Evolutionary conservation across 1,140 invertebrate genomes (phyloP), one percentile per base, ranked within the genome.

Genomic region (Lordiphosa stackelbergi): DNA sequence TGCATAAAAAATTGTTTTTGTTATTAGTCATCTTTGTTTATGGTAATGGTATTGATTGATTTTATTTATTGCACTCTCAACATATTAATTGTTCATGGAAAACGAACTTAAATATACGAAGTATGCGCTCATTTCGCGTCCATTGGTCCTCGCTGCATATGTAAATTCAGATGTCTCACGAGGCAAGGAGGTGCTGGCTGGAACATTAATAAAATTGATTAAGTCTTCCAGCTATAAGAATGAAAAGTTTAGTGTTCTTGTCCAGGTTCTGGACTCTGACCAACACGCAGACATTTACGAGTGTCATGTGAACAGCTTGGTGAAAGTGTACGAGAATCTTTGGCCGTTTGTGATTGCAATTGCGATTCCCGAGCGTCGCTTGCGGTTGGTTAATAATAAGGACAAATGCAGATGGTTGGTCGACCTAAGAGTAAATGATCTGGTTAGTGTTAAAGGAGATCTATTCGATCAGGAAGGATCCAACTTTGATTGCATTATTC

Each of bases 321-420:
- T 54, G 0, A 47, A 16, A 53, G 70, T 85, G 4, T 1, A 46
- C 10, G 63, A 74, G 11, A 66, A 88, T 16, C 73, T 91, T 31
- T 90, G 89, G 89, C 86, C 88, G 19, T 89, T 84, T 75, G 75
- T 91, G 11, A 85, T 87, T 42, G 87, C 90, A 36, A 87, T 91
- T 31, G 48, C 65, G 7, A 87, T 87, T 24, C 88, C 89, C 5
- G 77, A 89, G 57, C 89, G 90, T 48, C 85, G 91, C 54, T 85
- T 91, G 8, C 71, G 81, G 22, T 69, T 92, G 9, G 88, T 88
- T n/a, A 84, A 69, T 60, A 88, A 91, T 52, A 77, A 72, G 47
- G 46, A 73, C 4, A 68, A 89, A 38, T 90, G 89, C 51, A 73
- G 89, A 16, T 87, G 88, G 55, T 65, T 91, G 10, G 51, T 68